Evolutionary conservation across 1,140 invertebrate species (phyloP), one percentile per base, ranked within the genome.

Genomic region (Drosophila parvula): DNA sequence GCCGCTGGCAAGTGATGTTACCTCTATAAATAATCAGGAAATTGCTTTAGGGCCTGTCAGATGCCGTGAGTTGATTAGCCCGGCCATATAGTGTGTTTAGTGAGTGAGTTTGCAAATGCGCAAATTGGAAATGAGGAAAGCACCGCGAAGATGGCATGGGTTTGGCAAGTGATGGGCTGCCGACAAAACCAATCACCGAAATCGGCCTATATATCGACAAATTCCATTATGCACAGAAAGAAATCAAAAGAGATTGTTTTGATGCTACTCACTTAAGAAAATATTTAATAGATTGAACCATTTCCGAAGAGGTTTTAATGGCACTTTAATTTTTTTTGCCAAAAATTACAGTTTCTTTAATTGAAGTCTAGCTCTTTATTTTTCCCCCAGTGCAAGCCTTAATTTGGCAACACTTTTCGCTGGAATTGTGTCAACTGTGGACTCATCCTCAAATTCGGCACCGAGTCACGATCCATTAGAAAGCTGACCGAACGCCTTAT

Each of bases 1-100:
- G 55, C 69, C 74, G 53, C 59, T 59, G 67, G 76, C 83, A 88
- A 88, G 83, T 89, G 82, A 88, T 88, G 75, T 82, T 79, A 85
- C 83, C 75, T 58, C 56, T 69, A 65, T 53, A 81, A 62, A 78
- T 81, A 85, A 70, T 80, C 63, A 86, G 82, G 70, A 88, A 86
- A 88, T 86, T 88, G 83, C 84, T 89, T 78, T 61, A 74, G 80
- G 77, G 64, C 67, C 65, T 75, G 76, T 88, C 79, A 82, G 79
- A 88, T 82, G 64, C 60, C 58, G 48, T 76, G 65, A 71, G 74
- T 81, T 86, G 83, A 86, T 86, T 86, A 88, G 82, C 58, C 71
- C 65, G 53, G 44, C 56, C 74, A 81, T 81, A 78, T 61, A 57
- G 65, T 74, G 53, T 81, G 63, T 78, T 84, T 85, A 81, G 68